Base-by-base conservation (phyloP, 2,113 vertebrate genomes). In the Nymphicus hollandicus region DNA sequence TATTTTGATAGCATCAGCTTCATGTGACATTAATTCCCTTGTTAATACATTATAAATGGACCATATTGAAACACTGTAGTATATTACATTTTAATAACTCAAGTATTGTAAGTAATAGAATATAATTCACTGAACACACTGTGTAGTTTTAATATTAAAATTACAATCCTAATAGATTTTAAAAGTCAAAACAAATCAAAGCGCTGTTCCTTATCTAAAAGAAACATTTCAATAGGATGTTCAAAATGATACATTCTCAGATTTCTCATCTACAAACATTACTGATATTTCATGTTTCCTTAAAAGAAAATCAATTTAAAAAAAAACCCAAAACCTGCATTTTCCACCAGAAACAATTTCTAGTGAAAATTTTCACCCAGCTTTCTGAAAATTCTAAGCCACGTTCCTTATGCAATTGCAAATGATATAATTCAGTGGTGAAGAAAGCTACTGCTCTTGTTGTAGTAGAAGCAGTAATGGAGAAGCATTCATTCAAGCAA, bases 11-110 rank as follows among this genome's bases (percentile, higher is more conserved):
- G 31, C 37, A 86, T 86, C 80, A 81, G 28, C 56, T 94, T 68
- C 83, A 79, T 2, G 9, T 84, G 76, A 78, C 73, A 89, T 87
- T 95, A 95, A 95, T 95, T 95, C 56, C 77, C 73, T 69, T 92
- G 65, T 89, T 95, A 95, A 93, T 89, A 87, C 3, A 47, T 78
- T 91, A 89, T 80, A 92, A 93, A 87, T 81, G 78, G 65, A 56
- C 52, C 41, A 41, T 41, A 31, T 65, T 86, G 69, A 79, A 97
- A 41, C 43, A 60, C 49, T 81, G 3, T 18, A 41, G 35, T 50
- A 44, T 52, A 86, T 73, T 93, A 50, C 17, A 60, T 74, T 93
- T 93, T 86, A 93, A 74, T 92, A 93, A 73, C 18, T 83, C 12
- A 5, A 4, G 17, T 81, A 73, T 64, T 83, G 24, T 55, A 79